These are phyloP conservation scores for Brachystomella parvula DNA, from an alignment of 1,140 invertebrate genomes.

Conservation along the genomic window DNA sequence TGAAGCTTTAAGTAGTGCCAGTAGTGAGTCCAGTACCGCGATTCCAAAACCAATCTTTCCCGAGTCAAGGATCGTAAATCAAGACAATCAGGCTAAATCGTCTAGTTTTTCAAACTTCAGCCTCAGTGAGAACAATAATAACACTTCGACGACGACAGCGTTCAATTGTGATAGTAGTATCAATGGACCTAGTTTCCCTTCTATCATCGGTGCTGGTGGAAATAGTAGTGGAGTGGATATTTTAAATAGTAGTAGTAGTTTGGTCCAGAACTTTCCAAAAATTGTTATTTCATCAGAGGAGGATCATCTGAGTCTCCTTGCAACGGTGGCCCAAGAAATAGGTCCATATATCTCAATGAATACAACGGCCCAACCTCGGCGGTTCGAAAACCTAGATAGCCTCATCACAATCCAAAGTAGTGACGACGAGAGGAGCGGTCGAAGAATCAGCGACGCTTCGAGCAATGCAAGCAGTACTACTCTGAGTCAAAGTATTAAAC, in stretches of 20 bases:
- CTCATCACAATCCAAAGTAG: not conserved
- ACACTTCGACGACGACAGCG: too few species aligned
- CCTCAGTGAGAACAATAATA: too few species aligned
- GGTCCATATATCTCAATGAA: conserved; percentile 14
- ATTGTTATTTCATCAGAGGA: conserved; percentile 22
- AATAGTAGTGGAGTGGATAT: not conserved
- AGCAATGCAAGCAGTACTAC: not conserved
- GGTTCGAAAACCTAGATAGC: not conserved
- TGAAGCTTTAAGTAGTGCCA: too few species aligned
- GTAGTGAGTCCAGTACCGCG: too few species aligned
- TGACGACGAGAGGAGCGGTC: not conserved
- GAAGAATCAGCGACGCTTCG: not conserved
- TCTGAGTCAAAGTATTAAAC: not conserved
- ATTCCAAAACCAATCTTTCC: too few species aligned
- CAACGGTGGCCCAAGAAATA: conserved; percentile 37
- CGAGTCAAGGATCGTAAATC: too few species aligned
- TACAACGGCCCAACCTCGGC: conserved; percentile 2
- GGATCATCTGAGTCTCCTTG: conserved; percentile 33
- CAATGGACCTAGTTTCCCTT: not conserved
- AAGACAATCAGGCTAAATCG: too few species aligned
- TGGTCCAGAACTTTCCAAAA: not conserved
- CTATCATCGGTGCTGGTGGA: not conserved
- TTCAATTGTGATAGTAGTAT: not conserved
- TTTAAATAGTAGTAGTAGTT: not conserved
- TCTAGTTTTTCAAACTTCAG: too few species aligned